Conservation (phyloP, 2,888 invertebrate species). For the Andrena marginata region DNA sequence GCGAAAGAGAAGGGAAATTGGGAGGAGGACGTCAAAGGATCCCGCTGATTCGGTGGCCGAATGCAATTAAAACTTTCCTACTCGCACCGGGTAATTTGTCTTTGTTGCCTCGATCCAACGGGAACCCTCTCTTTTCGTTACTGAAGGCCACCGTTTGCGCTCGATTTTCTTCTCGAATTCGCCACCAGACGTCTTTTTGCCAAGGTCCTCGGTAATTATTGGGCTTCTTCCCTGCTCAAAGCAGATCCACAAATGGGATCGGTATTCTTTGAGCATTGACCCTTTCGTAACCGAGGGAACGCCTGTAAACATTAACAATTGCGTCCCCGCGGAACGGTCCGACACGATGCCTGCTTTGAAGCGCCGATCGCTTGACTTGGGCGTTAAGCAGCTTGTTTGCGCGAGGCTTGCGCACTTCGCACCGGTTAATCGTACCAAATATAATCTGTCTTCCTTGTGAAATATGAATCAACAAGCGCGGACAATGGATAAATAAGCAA, state of each 20-base stretch:
- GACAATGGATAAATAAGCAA: not conserved
- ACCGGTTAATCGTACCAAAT: not conserved
- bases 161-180: conserved; percentile 56
- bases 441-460: not conserved
- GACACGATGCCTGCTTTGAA: not conserved
- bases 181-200: conserved; percentile 10
- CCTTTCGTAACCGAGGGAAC: not conserved
- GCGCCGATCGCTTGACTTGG: not conserved
- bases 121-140: conserved; percentile 47
- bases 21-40: conserved; percentile 65
- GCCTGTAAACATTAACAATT: not conserved
- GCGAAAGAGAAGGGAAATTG: conserved; percentile 8
- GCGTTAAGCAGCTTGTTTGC: not conserved
- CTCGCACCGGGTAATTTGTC: conserved; percentile 79
- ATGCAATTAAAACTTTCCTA: conserved; percentile 83
- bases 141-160: conserved; percentile 43
- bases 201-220: conserved; percentile 12
- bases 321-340: not conserved
- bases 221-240: not conserved
- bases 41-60: conserved; percentile 58
- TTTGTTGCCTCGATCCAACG: conserved; percentile 70
- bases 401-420: not conserved
- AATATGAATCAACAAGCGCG: not conserved
- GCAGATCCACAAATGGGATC: conserved; percentile 11
- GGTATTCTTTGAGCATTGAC: not conserved